Evolutionary conservation across 2,797 vertebrate species (phyloP).

Genomic region (Helarctos malayanus): DNA sequence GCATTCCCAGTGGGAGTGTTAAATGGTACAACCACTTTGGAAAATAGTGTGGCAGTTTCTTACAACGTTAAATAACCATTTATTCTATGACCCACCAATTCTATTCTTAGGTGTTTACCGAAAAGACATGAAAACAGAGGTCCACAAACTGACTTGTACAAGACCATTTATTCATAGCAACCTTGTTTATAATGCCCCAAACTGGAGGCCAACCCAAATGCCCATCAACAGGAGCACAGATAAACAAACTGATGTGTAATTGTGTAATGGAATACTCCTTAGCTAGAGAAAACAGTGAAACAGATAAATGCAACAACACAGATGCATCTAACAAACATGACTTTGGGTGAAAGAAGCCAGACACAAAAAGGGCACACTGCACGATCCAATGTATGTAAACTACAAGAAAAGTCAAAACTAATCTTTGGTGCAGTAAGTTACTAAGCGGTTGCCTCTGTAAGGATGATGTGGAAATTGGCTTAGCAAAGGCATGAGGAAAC

Average conservation of each 20-base stretch:
- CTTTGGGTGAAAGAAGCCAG: not conserved
- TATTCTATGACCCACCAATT: not conserved
- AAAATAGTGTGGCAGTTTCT: not conserved
- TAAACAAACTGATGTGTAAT: not conserved
- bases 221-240: not conserved
- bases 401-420: not conserved
- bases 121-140: not conserved
- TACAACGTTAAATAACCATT: not conserved
- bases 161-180: not conserved
- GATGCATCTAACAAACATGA: not conserved
- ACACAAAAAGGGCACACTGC: not conserved
- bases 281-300: not conserved
- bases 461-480: not conserved
- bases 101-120: not conserved
- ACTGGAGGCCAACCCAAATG: not conserved
- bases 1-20: not conserved
- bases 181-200: not conserved
- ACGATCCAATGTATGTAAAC: not conserved
- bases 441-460: not conserved
- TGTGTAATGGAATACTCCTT: not conserved
- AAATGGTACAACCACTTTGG: not conserved
- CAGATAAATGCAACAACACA: not conserved
- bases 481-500: not conserved
- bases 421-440: conserved; percentile 5
- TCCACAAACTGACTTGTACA: not conserved